phyloP scores from a whole-genome alignment of 2,113 vertebrate genomes.

The Noctilio leporinus region DNA sequence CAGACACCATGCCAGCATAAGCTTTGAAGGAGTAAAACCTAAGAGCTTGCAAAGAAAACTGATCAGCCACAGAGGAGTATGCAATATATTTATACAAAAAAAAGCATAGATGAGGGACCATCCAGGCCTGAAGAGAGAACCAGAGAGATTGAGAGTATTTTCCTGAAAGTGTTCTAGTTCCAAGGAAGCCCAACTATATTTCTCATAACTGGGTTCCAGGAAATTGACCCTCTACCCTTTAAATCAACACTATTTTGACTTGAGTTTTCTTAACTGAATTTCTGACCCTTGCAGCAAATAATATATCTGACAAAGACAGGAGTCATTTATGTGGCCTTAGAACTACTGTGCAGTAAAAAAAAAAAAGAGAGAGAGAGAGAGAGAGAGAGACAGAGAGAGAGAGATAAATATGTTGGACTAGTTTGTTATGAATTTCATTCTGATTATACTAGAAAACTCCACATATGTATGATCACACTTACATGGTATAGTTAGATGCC shows the following conservation, averaged over 20 bases:
- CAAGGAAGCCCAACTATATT: not conserved
- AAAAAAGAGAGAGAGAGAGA: not conserved
- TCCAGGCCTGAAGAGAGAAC: not conserved
- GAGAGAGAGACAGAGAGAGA: not conserved
- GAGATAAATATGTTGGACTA: not conserved
- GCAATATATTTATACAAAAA: not conserved
- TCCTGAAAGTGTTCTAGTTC: not conserved
- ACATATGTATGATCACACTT: not conserved
- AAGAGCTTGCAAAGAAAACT: not conserved
- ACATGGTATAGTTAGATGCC: not conserved
- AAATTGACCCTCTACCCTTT: not conserved
- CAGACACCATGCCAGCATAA: not conserved
- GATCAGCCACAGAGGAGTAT: not conserved
- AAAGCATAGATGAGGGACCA: not conserved
- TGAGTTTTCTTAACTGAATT: slow-evolving; percentile 17
- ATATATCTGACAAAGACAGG: not conserved
- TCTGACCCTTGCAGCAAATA: slow-evolving; percentile 17
- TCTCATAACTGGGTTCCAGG: not conserved
- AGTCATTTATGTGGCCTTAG: not conserved
- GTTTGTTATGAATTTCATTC: not conserved
- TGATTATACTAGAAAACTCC: not conserved
- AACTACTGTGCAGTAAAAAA: not conserved
- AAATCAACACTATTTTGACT: not conserved
- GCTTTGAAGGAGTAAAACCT: not conserved
- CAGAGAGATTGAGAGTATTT: not conserved